Conservation (phyloP, 2,113 vertebrate genomes). For the Pitta sordida region DNA sequence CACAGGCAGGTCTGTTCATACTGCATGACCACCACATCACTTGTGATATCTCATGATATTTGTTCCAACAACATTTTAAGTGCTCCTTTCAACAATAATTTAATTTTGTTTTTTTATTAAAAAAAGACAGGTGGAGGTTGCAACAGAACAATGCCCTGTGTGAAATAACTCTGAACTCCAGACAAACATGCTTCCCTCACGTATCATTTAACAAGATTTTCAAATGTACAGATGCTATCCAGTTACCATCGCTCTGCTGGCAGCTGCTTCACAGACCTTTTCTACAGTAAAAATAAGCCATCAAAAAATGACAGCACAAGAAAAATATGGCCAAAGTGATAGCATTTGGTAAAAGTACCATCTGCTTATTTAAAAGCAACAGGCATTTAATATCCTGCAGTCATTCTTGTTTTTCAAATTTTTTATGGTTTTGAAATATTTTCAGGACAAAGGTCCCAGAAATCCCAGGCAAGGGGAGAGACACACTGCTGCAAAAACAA, state of each 20-base stretch:
- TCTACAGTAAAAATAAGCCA: not conserved
- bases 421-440: constrained; percentile 18
- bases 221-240: not conserved
- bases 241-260: not conserved
- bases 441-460: constrained; percentile 27
- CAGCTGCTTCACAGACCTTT: constrained; percentile 15
- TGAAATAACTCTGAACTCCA: not conserved
- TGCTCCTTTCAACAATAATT: not conserved
- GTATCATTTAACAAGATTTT: not conserved
- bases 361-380: constrained; percentile 21
- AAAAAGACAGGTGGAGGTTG: not conserved
- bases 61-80: not conserved
- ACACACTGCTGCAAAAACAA: not conserved
- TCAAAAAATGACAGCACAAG: not conserved
- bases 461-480: not conserved
- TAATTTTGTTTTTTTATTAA: not conserved
- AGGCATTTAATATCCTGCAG: not conserved
- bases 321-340: not conserved
- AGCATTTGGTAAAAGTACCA: not conserved
- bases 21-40: not conserved
- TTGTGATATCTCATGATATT: not conserved
- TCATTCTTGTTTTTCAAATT: not conserved
- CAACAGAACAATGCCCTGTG: not conserved
- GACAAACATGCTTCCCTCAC: not conserved
- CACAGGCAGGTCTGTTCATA: not conserved